Evolutionary conservation across 2,113 vertebrate genomes (phyloP), one percentile per base, ranked within the genome.

Genomic region (Arvicanthis niloticus): DNA sequence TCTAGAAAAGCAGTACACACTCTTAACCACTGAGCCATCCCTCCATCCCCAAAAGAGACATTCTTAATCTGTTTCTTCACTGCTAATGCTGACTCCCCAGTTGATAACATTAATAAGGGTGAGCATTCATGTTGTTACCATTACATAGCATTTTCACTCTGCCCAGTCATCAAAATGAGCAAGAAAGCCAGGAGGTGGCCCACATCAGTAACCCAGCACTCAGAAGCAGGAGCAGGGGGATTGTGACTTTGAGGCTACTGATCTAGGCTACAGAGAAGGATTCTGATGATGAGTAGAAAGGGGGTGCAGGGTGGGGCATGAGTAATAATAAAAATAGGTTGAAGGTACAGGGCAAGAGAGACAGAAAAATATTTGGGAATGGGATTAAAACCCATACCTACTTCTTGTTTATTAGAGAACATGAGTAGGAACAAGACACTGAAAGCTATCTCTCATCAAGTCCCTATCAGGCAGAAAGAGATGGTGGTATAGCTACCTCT

Each of bases 281-380:
- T 62, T 29, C 24, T 62, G 13, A 16, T 42, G 26, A 37, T 17
- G 8, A 3, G 81, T 24, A 13, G 24, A 29, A 42, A 42, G 8
- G 12, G 15, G 15, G 1, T 26, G 0, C n/a, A n/a, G 1, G 6
- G 16, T 3, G 51, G 31, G 16, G 9, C 62, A 86, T 13, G 65
- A 68, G 22, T 51, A 53, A 68, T 77, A 58, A 87, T 19, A n/a
- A 76, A 22, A 67, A 40, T 51, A 12, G 34, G 37, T 29, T 91
- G 34, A 86, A 37, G 29, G 22, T 75, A 51, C 77, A 81, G 12
- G 9, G 21, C 10, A 58, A 13, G 48, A n/a, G 19, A 72, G n/a
- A 53, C 88, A 88, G 34, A 40, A 78, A 51, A n/a, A 91, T 42
- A 29, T 24, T n/a, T 72, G 26, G 29, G 85, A 60, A 1, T 22